Evolutionary conservation across 2,797 vertebrate genomes (phyloP), one percentile per base, ranked within the genome.

Genomic region (Molossus alvarezi): DNA sequence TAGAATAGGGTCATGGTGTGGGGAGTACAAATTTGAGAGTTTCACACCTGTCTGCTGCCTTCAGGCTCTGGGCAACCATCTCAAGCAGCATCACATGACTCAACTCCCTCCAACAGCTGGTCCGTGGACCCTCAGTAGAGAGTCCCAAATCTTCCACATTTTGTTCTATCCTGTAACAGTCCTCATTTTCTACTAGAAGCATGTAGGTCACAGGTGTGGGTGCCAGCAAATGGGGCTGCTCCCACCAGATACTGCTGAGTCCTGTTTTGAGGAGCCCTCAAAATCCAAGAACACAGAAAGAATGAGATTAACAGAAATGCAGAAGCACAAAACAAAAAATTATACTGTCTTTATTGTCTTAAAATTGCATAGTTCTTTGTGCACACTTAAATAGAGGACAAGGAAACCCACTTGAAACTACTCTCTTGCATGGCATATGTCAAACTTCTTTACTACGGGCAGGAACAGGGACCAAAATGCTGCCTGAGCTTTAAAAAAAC

Each of bases 341-440:
- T 80, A 90, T 37, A 96, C 75, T 73, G 65, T 97, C 60, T 98
- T 98, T 95, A 97, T 98, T 98, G 88, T 96, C 82, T 95, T 98
- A 97, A 98, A 98, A 98, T 98, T 98, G 97, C 95, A 97, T 98
- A 98, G 97, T 95, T 91, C 85, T 98, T 96, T 96, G 96, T 98
- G 97, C 88, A 95, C 65, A 89, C 94, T 97, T 95, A 97, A 97
- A 93, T 76, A 95, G 97, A 98, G 65, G 90, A 94, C 67, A 95
- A 33, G 62, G 64, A 53, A 76, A 71, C 65, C 75, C 86, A 92
- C 62, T 97, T 90, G 65, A 97, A 97, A 97, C 89, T 95, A 65
- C 83, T 95, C 80, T 97, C 83, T 96, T 94, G 79, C 41, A 94
- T 58, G 92, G 90, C 79, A 95, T 62, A 83, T 83, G 94, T 97